Base-by-base conservation (phyloP, 2,888 invertebrate species). In the Chrysina gloriosa region DNA sequence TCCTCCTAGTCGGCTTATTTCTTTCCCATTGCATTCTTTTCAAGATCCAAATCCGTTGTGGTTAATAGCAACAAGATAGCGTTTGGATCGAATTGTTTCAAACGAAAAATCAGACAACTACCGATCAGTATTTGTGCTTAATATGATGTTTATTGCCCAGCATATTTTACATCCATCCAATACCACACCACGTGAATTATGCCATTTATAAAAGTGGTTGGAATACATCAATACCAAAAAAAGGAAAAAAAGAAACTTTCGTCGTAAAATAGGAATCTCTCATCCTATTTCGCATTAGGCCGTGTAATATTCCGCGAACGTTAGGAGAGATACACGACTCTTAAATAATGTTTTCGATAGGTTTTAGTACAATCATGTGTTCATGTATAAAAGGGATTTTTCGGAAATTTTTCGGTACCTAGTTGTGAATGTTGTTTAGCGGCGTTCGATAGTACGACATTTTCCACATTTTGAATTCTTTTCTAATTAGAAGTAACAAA, bases 281-380 rank as follows among this genome's bases (percentile, higher is more conserved):
- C 19, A 31, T n/a, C 45, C 25, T 42, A 42, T 61, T 27, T 61
- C 45, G 42, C 45, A 61, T 61, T 58, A 25, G 11, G 25, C 39
- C 54, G 23, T 45, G 45, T 45, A 45, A 21, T n/a, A n/a, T n/a
- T 45, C 21, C 14, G 42, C 45, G 45, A 36, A 16, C 23, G 14
- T 61, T 42, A 61, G 42, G 58, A 61, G 58, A 61, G 58, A 61
- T 61, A 61, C 42, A 42, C 42, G 58, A 61, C 58, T 61, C 58
- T 16, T 42, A 39, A 52, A 31, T 42, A 25, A 23, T n/a, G n/a
- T 42, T 58, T 42, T 61, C 31, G 39, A 58, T 58, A 58, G 58
- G 31, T 58, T 61, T 42, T 61, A 61, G 42, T 27, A 16, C 27
- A 27, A 61, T 16, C 42, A 61, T 61, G 58, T 61, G 58, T 61